Evolutionary conservation across 2,113 vertebrate genomes (phyloP).

Genomic region (Malurus melanocephalus): DNA sequence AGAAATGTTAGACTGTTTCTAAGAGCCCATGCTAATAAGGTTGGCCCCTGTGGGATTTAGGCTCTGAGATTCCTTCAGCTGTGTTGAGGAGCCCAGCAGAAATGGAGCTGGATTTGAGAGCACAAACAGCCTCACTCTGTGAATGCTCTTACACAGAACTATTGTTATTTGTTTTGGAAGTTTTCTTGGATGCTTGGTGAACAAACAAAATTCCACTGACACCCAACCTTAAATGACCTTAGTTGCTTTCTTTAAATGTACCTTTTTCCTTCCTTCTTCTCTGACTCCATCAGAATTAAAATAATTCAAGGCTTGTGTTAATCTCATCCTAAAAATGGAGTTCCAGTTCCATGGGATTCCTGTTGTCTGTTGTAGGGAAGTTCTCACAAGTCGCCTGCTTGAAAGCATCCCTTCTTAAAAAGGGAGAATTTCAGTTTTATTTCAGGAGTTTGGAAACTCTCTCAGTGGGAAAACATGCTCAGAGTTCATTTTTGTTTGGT

Average conservation of each 20-base stretch:
- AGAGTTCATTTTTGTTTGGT: rapidly evolving
- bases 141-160: not conserved
- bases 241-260: not conserved
- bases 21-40: not conserved
- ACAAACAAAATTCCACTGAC: not conserved
- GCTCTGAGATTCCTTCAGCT: not conserved
- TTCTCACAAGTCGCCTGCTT: not conserved
- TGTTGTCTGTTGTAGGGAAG: not conserved
- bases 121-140: not conserved
- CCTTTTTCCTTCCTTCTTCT: not conserved
- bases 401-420: not conserved
- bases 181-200: not conserved
- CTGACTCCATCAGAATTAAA: not conserved
- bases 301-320: not conserved
- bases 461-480: not conserved
- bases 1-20: not conserved
- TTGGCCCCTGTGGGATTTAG: not conserved
- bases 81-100: not conserved
- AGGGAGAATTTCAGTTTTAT: not conserved
- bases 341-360: not conserved
- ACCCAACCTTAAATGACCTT: not conserved
- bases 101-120: not conserved
- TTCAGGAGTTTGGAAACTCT: not conserved
- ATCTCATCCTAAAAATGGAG: not conserved
- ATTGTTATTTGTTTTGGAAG: not conserved